A percentile compares a stretch with the other conserved stretches of the same genome.
These are phyloP conservation scores for Cynodonichthys magdalenae DNA, from an alignment of 2,797 vertebrate species.

Conservation along the genomic window DNA sequence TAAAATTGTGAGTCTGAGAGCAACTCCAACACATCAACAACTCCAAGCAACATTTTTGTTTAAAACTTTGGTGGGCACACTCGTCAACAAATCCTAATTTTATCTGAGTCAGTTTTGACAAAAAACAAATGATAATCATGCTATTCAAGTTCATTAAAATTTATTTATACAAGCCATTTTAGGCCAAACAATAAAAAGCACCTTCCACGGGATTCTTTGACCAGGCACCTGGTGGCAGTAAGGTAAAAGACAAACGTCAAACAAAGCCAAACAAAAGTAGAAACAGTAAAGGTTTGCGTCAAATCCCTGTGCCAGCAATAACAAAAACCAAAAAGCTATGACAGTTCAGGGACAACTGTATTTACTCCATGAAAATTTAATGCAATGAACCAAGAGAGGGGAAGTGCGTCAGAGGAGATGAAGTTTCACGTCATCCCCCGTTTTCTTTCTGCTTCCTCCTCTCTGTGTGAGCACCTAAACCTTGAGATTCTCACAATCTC, in stretches of 20 bases:
- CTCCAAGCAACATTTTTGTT: no score
- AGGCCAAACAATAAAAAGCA: no score
- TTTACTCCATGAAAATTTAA: slow-evolving; percentile 47
- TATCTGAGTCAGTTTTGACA: no score
- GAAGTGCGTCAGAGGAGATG: slow-evolving; percentile 53
- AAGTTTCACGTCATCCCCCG: slow-evolving; percentile 42
- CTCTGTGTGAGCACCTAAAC: slow-evolving; percentile 27
- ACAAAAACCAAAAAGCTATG: background rate
- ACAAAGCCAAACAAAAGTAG: slow-evolving; percentile 7
- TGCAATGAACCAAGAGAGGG: slow-evolving; percentile 21
- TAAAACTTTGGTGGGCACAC: no score
- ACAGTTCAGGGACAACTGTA: slow-evolving; percentile 12
- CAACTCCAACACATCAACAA: no score
- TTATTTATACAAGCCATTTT: no score
- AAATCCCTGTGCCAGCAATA: background rate
- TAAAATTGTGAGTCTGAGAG: no score
- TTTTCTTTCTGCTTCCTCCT: slow-evolving; percentile 15
- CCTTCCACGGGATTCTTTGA: background rate
- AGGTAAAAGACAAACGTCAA: slow-evolving; percentile 20
- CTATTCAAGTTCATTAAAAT: no score
- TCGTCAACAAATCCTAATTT: no score
- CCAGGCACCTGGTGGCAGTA: background rate
- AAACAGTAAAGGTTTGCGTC: slow-evolving; percentile 9
- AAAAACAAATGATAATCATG: no score
- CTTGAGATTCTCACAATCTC: slow-evolving; percentile 16